These are phyloP conservation scores for Lacerta bilineata DNA, from an alignment of 2,797 vertebrate genomes.

Conservation along the genomic window DNA sequence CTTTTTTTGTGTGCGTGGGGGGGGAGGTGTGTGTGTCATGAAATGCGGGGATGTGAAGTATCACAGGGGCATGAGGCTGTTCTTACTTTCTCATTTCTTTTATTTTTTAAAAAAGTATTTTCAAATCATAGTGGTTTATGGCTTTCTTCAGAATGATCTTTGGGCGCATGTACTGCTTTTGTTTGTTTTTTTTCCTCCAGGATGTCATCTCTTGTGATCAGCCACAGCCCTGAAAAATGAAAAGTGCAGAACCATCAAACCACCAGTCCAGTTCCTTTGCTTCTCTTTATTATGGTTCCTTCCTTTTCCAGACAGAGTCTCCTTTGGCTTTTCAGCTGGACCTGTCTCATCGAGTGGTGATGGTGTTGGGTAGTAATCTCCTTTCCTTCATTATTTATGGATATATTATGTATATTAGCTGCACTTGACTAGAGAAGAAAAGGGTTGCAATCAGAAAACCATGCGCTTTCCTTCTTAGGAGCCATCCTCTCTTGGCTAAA, in stretches of 20 bases:
- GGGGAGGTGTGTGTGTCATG: conserved; percentile 51
- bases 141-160: conserved; percentile 57
- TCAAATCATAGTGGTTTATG: conserved; percentile 65
- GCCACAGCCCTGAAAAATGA: conserved; percentile 71
- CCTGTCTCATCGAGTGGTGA: conserved; percentile 65
- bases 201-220: conserved; percentile 55
- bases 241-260: conserved; percentile 67
- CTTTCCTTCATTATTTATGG: conserved; percentile 79
- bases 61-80: conserved; percentile 63
- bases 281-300: conserved; percentile 53
- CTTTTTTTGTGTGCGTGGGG: conserved; percentile 52
- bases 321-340: conserved; percentile 60
- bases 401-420: conserved; percentile 77
- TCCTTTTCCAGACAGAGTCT: conserved; percentile 63
- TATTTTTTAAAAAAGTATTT: conserved; percentile 59
- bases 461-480: conserved; percentile 48
- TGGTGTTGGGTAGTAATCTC: conserved; percentile 73
- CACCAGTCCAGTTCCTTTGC: conserved; percentile 49
- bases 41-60: conserved; percentile 67
- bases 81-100: conserved; percentile 65
- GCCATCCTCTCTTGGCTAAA: neutral
- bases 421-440: conserved; percentile 74
- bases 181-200: conserved; percentile 8
- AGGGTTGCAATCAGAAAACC: conserved; percentile 57
- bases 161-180: conserved; percentile 62